Conservation (phyloP, 2,797 vertebrate species). For the Cuculus canorus region DNA sequence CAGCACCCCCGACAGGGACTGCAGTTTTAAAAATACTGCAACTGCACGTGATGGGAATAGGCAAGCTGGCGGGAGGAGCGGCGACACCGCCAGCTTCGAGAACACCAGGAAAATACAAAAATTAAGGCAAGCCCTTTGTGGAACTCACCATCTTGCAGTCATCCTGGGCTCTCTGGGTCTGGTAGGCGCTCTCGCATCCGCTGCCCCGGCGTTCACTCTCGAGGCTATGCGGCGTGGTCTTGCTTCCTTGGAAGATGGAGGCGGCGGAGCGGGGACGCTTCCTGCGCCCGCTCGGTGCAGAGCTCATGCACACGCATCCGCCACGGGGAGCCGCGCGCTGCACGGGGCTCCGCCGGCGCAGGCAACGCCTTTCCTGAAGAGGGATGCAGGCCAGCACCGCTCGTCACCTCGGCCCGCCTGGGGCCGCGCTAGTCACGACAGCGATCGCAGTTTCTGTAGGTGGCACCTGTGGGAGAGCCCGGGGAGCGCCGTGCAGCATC, state of each 20-base stretch:
- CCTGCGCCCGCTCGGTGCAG: slow-evolving; percentile 97
- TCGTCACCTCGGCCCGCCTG: background rate
- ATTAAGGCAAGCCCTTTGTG: background rate
- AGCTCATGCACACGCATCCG: slow-evolving; percentile 98
- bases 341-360: background rate
- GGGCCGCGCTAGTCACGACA: background rate
- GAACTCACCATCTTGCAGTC: slow-evolving; percentile 97
- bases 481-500: slow-evolving; percentile 81
- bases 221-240: slow-evolving; percentile 81
- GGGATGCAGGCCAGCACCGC: background rate
- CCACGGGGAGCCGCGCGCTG: slow-evolving; percentile 68
- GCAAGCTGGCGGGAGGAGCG: slow-evolving; percentile 38
- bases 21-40: slow-evolving; percentile 80
- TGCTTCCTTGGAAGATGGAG: slow-evolving; percentile 91
- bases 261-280: slow-evolving; percentile 92
- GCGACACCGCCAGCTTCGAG: slow-evolving; percentile 36
- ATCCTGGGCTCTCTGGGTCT: slow-evolving; percentile 88
- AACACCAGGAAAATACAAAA: too few species aligned
- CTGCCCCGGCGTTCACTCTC: slow-evolving; percentile 90
- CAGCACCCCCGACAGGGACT: slow-evolving; percentile 45
- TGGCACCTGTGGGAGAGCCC: background rate
- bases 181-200: slow-evolving; percentile 84
- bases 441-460: background rate
- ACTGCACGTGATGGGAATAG: too few species aligned
- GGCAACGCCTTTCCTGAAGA: background rate